Evolutionary conservation across 1,140 invertebrate species (phyloP).

Genomic region (Drosophila sucinea): DNA sequence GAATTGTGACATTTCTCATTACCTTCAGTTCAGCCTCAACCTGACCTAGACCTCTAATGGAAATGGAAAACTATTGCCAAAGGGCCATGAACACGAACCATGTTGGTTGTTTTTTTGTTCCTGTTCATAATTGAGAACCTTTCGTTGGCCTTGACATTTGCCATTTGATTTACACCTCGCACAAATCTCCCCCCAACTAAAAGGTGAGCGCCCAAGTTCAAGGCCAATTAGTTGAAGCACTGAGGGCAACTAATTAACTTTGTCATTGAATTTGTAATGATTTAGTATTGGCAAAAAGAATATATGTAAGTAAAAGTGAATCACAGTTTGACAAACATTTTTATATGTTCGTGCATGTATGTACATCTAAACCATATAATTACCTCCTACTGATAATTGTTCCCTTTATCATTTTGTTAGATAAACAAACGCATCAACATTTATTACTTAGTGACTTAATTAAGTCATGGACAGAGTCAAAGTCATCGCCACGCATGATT

Average conservation of each 20-base stretch:
- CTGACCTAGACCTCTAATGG: neutral
- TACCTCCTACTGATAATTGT: neutral
- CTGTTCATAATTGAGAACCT: conserved; percentile 1
- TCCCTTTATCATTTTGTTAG: neutral
- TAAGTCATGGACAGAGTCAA: conserved; percentile 34
- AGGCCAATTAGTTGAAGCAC: neutral
- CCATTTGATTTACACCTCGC: neutral
- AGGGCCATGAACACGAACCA: neutral
- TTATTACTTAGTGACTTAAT: neutral
- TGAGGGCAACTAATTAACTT: neutral
- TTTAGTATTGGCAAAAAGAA: too few relatives aligned
- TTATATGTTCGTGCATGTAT: too few relatives aligned
- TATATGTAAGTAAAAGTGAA: too few relatives aligned
- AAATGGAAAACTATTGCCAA: neutral
- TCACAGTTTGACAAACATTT: too few relatives aligned
- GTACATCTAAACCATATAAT: too few relatives aligned
- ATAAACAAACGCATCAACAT: conserved; percentile 46
- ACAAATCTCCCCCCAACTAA: neutral
- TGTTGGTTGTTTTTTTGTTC: too few relatives aligned
- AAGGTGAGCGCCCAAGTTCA: neutral
- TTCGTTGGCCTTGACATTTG: conserved; percentile 5
- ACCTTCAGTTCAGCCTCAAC: neutral
- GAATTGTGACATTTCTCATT: neutral
- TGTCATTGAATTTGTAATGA: neutral
- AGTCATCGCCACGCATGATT: conserved; percentile 53